phyloP scores from a whole-genome alignment of 2,113 vertebrate genomes.

The Orycteropus afer region DNA sequence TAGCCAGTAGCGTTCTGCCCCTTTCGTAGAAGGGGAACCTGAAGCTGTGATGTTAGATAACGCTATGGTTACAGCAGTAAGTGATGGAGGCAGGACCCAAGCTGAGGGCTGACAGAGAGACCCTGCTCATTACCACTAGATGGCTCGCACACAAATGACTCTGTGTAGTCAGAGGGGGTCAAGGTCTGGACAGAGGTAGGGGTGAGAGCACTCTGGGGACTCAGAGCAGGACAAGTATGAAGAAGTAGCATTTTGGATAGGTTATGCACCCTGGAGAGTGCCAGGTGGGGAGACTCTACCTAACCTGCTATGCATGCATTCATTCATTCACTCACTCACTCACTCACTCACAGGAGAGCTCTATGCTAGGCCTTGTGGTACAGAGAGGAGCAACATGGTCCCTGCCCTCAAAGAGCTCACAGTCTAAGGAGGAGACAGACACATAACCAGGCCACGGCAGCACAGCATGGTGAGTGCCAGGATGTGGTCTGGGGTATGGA shows the following conservation, averaged over 20 bases:
- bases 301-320: neutral
- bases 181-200: neutral
- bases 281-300: neutral
- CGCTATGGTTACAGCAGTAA: neutral
- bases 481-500: neutral
- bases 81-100: neutral
- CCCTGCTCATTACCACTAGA: neutral
- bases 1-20: neutral
- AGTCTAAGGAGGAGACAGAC: neutral
- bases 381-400: accelerated
- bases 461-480: neutral
- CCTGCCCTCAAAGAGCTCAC: neutral
- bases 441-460: neutral
- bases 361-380: neutral
- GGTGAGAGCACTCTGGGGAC: neutral
- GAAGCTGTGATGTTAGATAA: neutral
- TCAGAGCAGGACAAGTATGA: neutral
- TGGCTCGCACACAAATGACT: neutral
- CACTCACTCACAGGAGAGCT: neutral
- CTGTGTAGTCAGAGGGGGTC: neutral
- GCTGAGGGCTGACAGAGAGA: neutral
- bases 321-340: neutral
- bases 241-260: neutral
- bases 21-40: neutral
- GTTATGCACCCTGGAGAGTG: neutral